Conservation (phyloP, 2,797 vertebrate genomes). For the Echeneis naucrates region DNA sequence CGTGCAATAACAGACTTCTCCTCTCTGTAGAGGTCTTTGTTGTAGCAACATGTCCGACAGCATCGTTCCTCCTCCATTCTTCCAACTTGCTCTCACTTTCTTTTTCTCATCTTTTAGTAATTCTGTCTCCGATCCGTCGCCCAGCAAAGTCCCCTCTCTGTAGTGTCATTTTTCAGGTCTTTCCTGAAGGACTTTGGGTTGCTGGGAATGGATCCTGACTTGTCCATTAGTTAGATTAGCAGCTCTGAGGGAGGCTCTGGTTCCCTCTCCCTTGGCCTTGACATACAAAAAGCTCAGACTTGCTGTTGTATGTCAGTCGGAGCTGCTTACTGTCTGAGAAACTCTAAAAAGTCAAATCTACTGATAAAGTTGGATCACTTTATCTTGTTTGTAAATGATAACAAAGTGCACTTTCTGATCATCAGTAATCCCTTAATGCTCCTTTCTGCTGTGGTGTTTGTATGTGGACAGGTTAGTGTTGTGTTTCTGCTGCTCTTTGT, state of each 20-base stretch:
- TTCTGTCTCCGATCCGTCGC: slow-evolving; percentile 26
- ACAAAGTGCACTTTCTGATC: slow-evolving; percentile 1
- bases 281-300: slow-evolving; percentile 71
- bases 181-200: slow-evolving; percentile 58
- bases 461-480: not conserved
- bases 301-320: slow-evolving; percentile 73
- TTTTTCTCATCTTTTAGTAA: slow-evolving; percentile 31
- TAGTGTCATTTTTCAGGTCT: slow-evolving; percentile 72
- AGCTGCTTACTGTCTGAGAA: slow-evolving; percentile 52
- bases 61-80: not conserved
- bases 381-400: slow-evolving; percentile 11
- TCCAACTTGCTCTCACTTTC: slow-evolving; percentile 30
- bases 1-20: not conserved
- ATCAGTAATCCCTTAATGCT: not conserved
- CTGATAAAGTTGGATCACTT: slow-evolving; percentile 58
- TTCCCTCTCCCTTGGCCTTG: slow-evolving; percentile 55
- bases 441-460: not conserved
- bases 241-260: slow-evolving; percentile 70
- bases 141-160: slow-evolving; percentile 48
- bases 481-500: not conserved
- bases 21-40: not conserved
- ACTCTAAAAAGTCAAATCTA: slow-evolving; percentile 47
- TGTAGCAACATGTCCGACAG: not conserved
- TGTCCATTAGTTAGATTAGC: slow-evolving; percentile 79
- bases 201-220: slow-evolving; percentile 61